Base-by-base conservation (phyloP, 2,797 vertebrate genomes). In the Octomys mimax region DNA sequence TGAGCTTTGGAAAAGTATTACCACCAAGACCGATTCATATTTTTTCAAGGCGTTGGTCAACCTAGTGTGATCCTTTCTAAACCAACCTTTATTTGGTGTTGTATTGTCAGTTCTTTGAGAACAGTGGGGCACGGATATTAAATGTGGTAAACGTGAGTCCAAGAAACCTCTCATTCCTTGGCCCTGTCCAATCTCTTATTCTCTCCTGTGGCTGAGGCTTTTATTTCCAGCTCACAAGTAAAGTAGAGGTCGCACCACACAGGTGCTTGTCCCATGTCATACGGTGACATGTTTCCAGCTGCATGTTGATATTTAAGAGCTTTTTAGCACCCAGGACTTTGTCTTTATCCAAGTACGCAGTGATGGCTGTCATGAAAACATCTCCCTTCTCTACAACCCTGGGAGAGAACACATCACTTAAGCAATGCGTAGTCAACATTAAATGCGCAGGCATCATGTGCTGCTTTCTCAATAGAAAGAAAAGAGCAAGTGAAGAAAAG, bases 161-260 rank as follows among this genome's bases (percentile, higher is more conserved):
- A 79, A 73, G 21, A 71, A 61, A 59, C 22, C 33, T 26, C 2
- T 80, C 57, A 80, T 46, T 4, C 28, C 31, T 6, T 52, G 31
- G 1, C 13, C 24, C 39, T 94, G 24, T 73, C 0, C 18, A 93
- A 54, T 24, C 46, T 42, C 2, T 71, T 59, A 24, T 31, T 39
- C 49, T 11, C 19, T 73, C n/a, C 26, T 9, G n/a, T 87, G 10
- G 3, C 26, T 71, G 21, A 94, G 57, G 28, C n/a, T 81, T 18
- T 91, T 89, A 71, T 61, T 83, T 70, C 4, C 2, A 57, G 33
- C 93, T 96, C 83, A 80, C 19, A 89, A 83, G 82, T 85, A 49
- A 84, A 52, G 24, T 42, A 7, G 11, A 16, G 49, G 6, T 57
- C 6, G 42, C 39, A 18, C 39, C 2, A 11, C 62, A 6, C 71